These are phyloP conservation scores for Eristalis tenax DNA, from an alignment of 2,888 invertebrate species.

Conservation along the genomic window DNA sequence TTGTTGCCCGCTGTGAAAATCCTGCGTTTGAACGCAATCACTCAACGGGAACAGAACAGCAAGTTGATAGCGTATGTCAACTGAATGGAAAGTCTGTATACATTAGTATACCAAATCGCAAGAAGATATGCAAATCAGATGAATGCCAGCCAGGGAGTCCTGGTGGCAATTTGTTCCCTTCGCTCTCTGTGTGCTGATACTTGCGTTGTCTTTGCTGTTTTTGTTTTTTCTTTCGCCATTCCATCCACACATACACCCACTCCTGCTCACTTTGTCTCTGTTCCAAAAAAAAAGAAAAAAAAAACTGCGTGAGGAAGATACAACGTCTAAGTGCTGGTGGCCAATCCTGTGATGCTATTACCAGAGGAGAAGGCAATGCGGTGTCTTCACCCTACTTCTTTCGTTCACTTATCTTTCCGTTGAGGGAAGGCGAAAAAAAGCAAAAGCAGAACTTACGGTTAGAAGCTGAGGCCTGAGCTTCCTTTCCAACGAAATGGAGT, in stretches of 20 bases:
- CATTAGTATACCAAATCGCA: constrained; percentile 63
- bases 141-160: constrained; percentile 17
- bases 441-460: constrained; percentile 5
- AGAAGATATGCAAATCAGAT: constrained; percentile 66
- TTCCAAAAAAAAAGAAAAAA: background rate
- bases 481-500: constrained; percentile 51
- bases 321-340: constrained; percentile 47
- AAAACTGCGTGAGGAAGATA: constrained; percentile 27
- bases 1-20: constrained; percentile 14
- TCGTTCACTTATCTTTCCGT: constrained; percentile 44
- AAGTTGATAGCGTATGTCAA: constrained; percentile 69
- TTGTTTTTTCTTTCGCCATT: background rate
- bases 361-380: background rate
- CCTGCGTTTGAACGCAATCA: constrained; percentile 62
- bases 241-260: background rate
- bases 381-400: background rate
- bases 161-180: constrained; percentile 59
- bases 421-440: background rate
- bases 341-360: constrained; percentile 30
- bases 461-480: constrained; percentile 52
- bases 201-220: background rate
- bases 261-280: background rate
- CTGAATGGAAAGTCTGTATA: constrained; percentile 61
- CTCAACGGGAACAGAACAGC: constrained; percentile 59
- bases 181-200: constrained; percentile 43